Evolutionary conservation across 2,888 invertebrate species (phyloP).

Genomic region (Sthenelais limicola): DNA sequence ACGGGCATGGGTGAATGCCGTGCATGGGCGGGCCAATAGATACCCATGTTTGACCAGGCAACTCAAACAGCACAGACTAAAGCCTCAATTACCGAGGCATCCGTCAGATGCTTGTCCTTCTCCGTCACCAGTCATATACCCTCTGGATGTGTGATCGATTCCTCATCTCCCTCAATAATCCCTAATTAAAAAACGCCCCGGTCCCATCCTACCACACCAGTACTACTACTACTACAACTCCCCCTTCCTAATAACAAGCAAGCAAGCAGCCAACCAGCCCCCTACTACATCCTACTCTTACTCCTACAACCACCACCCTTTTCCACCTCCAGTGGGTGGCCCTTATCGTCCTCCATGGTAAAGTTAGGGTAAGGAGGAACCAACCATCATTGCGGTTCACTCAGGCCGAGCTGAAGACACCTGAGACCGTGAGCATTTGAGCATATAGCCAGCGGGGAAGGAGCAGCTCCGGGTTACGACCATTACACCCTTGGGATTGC

Average conservation of each 20-base stretch:
- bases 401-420: constrained; percentile 12
- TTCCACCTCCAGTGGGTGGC: too few species aligned
- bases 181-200: constrained; percentile 33
- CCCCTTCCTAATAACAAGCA: too few species aligned
- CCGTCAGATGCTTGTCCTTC: neutral
- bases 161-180: constrained; percentile 31
- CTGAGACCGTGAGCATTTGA: constrained; percentile 18
- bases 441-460: too few species aligned
- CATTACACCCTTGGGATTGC: too few species aligned
- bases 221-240: too few species aligned
- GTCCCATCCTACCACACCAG: neutral
- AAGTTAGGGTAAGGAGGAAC: constrained; percentile 33
- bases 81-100: constrained; percentile 31
- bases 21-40: constrained; percentile 7
- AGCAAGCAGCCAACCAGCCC: too few species aligned
- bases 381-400: constrained; percentile 13
- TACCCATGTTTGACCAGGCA: constrained; percentile 29
- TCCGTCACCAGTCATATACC: neutral
- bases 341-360: neutral
- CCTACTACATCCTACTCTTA: too few species aligned
- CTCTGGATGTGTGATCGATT: constrained; percentile 6
- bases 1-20: neutral
- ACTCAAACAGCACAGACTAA: neutral
- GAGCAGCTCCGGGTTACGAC: too few species aligned
- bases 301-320: too few species aligned